Evolutionary conservation across 2,888 invertebrate genomes (phyloP).

Genomic region (Osmoderma eremita): DNA sequence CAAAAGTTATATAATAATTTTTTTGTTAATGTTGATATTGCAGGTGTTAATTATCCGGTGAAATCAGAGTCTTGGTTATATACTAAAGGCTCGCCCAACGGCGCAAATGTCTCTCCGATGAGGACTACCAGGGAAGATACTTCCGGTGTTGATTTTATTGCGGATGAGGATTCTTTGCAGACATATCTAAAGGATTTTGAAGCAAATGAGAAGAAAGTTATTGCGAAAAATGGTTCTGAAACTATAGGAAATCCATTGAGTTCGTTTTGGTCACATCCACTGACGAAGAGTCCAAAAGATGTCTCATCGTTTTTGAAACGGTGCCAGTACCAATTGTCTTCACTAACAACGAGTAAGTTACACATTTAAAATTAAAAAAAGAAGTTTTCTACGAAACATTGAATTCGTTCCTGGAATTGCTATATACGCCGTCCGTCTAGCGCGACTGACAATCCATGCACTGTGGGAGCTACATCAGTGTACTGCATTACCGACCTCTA

Average conservation of each 20-base stretch:
- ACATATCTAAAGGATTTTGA: conserved; percentile 64
- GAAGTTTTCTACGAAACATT: not conserved
- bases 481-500: too few relatives aligned
- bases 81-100: conserved; percentile 53
- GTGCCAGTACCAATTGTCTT: conserved; percentile 70
- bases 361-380: not conserved
- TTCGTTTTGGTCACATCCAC: conserved; percentile 68
- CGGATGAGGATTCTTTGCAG: conserved; percentile 64
- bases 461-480: too few relatives aligned
- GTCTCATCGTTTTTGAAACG: conserved; percentile 65
- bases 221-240: conserved; percentile 56
- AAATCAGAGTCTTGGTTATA: conserved; percentile 61
- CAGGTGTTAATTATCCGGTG: conserved; percentile 50
- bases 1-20: too few relatives aligned
- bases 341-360: conserved; percentile 54
- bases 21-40: not conserved
- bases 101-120: conserved; percentile 20
- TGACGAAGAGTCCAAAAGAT: conserved; percentile 65
- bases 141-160: conserved; percentile 62
- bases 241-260: conserved; percentile 65
- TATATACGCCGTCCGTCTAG: too few relatives aligned
- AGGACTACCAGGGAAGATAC: conserved; percentile 34
- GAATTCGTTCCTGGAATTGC: too few relatives aligned
- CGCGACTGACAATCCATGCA: too few relatives aligned
- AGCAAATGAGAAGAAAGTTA: conserved; percentile 56